Evolutionary conservation across 2,888 invertebrate genomes (phyloP).

Genomic region (Chromoteleia sp.): DNA sequence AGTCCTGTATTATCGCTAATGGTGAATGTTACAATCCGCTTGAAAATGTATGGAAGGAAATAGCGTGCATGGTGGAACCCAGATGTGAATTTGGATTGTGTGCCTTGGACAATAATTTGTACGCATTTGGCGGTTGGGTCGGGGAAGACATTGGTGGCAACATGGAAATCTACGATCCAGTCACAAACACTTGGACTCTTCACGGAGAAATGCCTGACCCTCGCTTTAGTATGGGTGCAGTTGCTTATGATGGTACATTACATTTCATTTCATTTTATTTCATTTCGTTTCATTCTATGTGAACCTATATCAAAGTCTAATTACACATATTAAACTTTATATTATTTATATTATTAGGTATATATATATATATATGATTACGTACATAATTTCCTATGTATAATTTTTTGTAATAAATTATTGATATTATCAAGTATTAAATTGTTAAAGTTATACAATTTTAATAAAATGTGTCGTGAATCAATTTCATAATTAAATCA

Average conservation of each 20-base stretch:
- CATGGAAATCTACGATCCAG: constrained; percentile 94
- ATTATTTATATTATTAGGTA: too few relatives aligned
- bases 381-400: too few relatives aligned
- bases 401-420: too few relatives aligned
- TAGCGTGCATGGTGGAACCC: constrained; percentile 90
- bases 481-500: too few relatives aligned
- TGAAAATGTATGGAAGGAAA: constrained; percentile 86
- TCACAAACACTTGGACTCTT: constrained; percentile 91
- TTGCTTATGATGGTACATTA: constrained; percentile 90
- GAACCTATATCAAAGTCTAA: too few relatives aligned
- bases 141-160: constrained; percentile 95
- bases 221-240: constrained; percentile 96
- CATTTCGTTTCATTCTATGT: too few relatives aligned
- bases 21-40: constrained; percentile 94
- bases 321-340: too few relatives aligned
- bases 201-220: constrained; percentile 93
- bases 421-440: too few relatives aligned
- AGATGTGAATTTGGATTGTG: constrained; percentile 96
- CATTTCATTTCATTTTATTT: background rate
- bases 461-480: too few relatives aligned
- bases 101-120: constrained; percentile 92
- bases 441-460: too few relatives aligned
- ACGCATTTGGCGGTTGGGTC: constrained; percentile 93
- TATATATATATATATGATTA: too few relatives aligned
- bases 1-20: constrained; percentile 94